phyloP scores from a whole-genome alignment of 2,113 vertebrate genomes.

The Amphilophus citrinellus region DNA sequence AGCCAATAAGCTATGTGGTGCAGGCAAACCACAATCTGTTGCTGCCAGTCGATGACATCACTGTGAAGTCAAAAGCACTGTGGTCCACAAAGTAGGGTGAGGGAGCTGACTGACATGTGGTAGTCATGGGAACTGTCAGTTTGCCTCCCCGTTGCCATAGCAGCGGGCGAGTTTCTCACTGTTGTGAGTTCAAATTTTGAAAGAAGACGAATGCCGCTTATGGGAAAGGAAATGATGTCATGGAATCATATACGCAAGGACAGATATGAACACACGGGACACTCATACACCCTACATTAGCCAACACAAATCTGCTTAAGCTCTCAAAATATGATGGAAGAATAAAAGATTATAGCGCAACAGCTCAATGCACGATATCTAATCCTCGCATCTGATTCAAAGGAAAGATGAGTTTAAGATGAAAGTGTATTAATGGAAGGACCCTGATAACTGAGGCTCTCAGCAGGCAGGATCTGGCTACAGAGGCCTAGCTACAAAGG shows the following conservation, averaged over 20 bases:
- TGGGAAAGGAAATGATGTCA: constrained; percentile 45
- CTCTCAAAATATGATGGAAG: constrained; percentile 24
- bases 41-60: constrained; percentile 77
- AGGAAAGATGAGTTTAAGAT: constrained; percentile 36
- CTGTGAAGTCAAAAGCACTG: constrained; percentile 54
- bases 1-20: constrained; percentile 64
- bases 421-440: constrained; percentile 41
- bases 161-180: constrained; percentile 51
- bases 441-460: constrained; percentile 34
- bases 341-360: constrained; percentile 19
- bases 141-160: constrained; percentile 42
- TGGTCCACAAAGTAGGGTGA: constrained; percentile 55
- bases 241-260: constrained; percentile 22
- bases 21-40: constrained; percentile 59
- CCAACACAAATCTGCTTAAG: constrained; percentile 1
- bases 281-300: background rate
- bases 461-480: constrained; percentile 37
- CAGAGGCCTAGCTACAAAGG: constrained; percentile 12
- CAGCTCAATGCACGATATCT: constrained; percentile 31
- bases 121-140: constrained; percentile 65
- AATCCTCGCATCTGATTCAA: constrained; percentile 37
- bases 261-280: constrained; percentile 14
- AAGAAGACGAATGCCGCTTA: constrained; percentile 32
- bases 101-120: constrained; percentile 63
- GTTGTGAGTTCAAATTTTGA: constrained; percentile 40